Evolutionary conservation across 1,140 invertebrate genomes (phyloP).

Genomic region (Coenobita brevimanus): DNA sequence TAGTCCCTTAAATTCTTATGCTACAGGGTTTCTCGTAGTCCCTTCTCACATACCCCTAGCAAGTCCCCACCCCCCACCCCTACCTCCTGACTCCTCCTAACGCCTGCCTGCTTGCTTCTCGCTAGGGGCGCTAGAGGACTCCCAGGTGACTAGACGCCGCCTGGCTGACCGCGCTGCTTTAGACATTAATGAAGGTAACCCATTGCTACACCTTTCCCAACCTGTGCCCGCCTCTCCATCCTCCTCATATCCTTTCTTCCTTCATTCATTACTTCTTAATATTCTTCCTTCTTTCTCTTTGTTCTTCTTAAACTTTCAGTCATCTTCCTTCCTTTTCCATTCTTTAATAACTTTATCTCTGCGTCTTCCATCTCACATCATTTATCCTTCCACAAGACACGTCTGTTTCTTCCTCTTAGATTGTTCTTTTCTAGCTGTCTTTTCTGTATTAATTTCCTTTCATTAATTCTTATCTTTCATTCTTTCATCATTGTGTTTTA

Average conservation of each 20-base stretch:
- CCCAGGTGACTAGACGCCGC: constrained; percentile 74
- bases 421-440: too few relatives aligned
- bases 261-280: neutral
- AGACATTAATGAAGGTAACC: constrained; percentile 77
- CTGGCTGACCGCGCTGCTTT: constrained; percentile 79
- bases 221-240: constrained; percentile 22
- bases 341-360: too few relatives aligned
- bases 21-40: too few relatives aligned
- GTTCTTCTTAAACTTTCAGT: neutral
- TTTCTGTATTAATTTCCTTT: too few relatives aligned
- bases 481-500: too few relatives aligned
- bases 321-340: neutral
- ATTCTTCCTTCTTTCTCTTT: constrained; percentile 13
- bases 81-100: constrained; percentile 39
- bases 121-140: constrained; percentile 71
- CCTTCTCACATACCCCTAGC: too few relatives aligned
- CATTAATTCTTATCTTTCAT: too few relatives aligned
- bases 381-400: too few relatives aligned
- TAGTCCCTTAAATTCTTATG: too few relatives aligned
- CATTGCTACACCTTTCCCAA: constrained; percentile 31
- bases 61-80: constrained; percentile 15
- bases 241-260: neutral
- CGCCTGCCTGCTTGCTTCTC: constrained; percentile 54
- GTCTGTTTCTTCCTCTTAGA: too few relatives aligned
- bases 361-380: too few relatives aligned